Base-by-base conservation (phyloP, 2,797 vertebrate genomes). In the Epinephelus malabaricus region DNA sequence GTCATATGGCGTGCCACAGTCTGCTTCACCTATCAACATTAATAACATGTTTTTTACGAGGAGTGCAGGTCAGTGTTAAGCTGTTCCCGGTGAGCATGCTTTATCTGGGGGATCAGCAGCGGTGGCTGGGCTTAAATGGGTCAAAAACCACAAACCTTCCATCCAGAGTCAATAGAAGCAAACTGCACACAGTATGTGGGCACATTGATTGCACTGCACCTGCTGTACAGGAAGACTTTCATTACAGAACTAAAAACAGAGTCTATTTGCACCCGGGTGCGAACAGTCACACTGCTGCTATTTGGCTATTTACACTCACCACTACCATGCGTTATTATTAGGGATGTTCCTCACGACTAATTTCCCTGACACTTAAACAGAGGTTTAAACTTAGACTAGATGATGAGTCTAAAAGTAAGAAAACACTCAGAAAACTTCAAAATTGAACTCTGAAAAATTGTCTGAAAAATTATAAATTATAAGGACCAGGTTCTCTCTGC, bases 21-120 rank as follows among this genome's bases (percentile, higher is more conserved):
- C 54, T 43, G 62, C 25, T 45, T 74, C 83, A 71, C 70, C 50
- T 70, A 50, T 77, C 56, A 47, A 25, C 83, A 60, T 68, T 73
- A 76, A 60, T 76, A 60, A 47, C 67, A 18, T 68, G 61, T 45
- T 78, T 66, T 62, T 64, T 62, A 85, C 12, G 30, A 64, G 34
- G 27, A 38, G 21, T 55, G 71, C 47, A 63, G 67, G 67, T 76
- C 67, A 54, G 30, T 69, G 62, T 65, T 81, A 81, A 71, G 61
- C 70, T 71, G 62, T 73, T 45, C 53, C 21, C 14, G 0, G 62
- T 50, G 72, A 72, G 43, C 34, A 2, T n/a, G 60, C 68, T 79
- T 76, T 73, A 85, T 76, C 76, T 60, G 19, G 23, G 49, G 72
- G 79, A 73, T 85, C 72, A 76, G 43, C 62, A 51, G 62, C 40